Evolutionary conservation across 2,888 invertebrate genomes (phyloP).

Genomic region (Nephrotoma flavescens): DNA sequence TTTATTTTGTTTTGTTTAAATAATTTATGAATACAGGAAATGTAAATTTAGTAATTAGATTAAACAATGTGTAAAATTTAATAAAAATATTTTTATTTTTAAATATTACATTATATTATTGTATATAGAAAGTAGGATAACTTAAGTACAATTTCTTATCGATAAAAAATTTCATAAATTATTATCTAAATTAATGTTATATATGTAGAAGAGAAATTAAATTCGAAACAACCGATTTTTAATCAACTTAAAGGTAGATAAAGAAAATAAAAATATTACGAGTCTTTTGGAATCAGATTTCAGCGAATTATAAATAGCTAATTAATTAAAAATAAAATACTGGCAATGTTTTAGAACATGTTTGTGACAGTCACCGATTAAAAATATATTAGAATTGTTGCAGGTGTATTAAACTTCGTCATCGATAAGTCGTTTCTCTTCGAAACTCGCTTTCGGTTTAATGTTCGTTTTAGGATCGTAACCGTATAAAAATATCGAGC

Average conservation of each 20-base stretch:
- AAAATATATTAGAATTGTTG: neutral
- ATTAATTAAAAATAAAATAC: neutral
- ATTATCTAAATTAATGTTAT: neutral
- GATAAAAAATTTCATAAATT: neutral
- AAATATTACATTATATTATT: neutral
- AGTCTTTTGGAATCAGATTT: neutral
- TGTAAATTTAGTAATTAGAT: neutral
- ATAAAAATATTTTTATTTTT: neutral
- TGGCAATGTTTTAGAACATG: neutral
- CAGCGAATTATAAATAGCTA: neutral
- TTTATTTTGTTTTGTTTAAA: neutral
- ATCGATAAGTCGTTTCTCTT: neutral
- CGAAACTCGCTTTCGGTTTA: conserved; percentile 1
- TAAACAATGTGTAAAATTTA: neutral
- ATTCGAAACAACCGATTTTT: neutral
- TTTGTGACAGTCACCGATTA: neutral
- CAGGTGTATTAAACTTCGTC: neutral
- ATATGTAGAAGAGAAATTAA: neutral
- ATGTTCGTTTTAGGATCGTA: conserved; percentile 43
- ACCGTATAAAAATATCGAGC: conserved; percentile 88
- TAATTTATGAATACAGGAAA: neutral
- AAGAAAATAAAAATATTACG: neutral
- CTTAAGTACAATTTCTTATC: neutral
- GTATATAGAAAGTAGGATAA: neutral
- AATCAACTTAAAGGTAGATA: neutral